Conservation (phyloP, 53 echinoderm and acorn worm genomes). For the Apostichopus leukothele region DNA sequence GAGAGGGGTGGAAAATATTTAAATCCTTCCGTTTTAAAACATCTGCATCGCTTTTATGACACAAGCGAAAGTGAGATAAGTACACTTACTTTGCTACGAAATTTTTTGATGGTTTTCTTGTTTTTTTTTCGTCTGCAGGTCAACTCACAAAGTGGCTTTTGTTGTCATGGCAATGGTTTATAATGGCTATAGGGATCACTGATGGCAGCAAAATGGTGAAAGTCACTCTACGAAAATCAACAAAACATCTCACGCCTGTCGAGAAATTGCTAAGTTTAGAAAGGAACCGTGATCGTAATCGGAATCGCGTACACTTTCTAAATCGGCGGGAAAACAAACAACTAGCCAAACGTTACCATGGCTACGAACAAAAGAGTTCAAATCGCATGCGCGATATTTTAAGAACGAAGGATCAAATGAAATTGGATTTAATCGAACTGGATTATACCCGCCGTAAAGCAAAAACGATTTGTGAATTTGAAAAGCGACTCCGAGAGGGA, state of each 20-base stretch:
- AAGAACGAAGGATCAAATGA: slow-evolving; percentile 61
- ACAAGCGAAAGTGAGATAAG: too few species aligned
- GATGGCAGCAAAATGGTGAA: slow-evolving; percentile 20
- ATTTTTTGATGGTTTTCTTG: not conserved
- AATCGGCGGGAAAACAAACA: slow-evolving; percentile 58
- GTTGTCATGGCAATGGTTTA: slow-evolving; percentile 24
- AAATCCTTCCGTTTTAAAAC: too few species aligned
- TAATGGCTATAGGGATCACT: slow-evolving; percentile 3
- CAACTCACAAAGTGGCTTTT: not conserved
- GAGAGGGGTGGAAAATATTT: too few species aligned
- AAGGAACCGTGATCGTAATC: slow-evolving; percentile 24
- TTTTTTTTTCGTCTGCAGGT: not conserved
- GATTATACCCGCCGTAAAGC: slow-evolving; percentile 51
- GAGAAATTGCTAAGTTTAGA: slow-evolving; percentile 55
- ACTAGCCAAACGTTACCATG: slow-evolving; percentile 54
- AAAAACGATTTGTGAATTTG: slow-evolving; percentile 55
- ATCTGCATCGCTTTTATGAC: too few species aligned
- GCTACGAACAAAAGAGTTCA: slow-evolving; percentile 43
- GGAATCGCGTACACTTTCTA: slow-evolving; percentile 52
- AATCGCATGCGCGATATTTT: slow-evolving; percentile 56
- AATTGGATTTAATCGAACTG: slow-evolving; percentile 53
- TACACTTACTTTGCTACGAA: too few species aligned
- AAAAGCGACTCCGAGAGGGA: slow-evolving; percentile 59
- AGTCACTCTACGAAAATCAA: slow-evolving; percentile 49
- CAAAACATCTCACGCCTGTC: slow-evolving; percentile 49